Conservation (phyloP, 2,888 invertebrate genomes). For the Pandemis heparana region DNA sequence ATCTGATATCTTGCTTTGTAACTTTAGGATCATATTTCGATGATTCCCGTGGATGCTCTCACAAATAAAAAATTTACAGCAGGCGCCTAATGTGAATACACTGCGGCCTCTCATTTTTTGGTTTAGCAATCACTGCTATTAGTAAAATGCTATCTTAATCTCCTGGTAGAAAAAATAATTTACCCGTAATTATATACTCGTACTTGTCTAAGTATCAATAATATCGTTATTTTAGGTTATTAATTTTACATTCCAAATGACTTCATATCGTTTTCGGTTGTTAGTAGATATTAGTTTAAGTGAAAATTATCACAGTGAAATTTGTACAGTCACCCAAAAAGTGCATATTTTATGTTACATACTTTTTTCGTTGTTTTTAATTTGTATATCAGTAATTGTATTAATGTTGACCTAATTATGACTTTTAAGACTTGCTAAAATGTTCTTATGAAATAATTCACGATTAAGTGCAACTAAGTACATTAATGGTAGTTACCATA, state of each 20-base stretch:
- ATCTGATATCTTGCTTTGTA: neutral
- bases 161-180: constrained; percentile 1
- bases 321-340: neutral
- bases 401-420: constrained; percentile 12
- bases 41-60: neutral
- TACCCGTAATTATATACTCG: neutral
- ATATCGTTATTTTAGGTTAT: neutral
- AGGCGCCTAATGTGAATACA: no score
- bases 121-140: neutral
- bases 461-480: constrained; percentile 34
- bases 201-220: neutral
- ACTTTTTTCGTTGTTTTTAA: neutral
- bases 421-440: constrained; percentile 32
- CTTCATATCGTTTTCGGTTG: constrained; percentile 15
- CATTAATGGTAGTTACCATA: constrained; percentile 62
- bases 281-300: neutral
- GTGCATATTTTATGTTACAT: constrained; percentile 9
- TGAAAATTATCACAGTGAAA: neutral
- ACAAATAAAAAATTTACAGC: no score
- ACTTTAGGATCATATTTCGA: neutral
- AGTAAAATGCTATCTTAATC: neutral
- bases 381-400: neutral
- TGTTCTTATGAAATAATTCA: constrained; percentile 33
- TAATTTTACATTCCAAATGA: constrained; percentile 23
- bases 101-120: no score